Evolutionary conservation across 2,113 vertebrate genomes (phyloP), one percentile per base, ranked within the genome.

Genomic region (Candoia aspera): DNA sequence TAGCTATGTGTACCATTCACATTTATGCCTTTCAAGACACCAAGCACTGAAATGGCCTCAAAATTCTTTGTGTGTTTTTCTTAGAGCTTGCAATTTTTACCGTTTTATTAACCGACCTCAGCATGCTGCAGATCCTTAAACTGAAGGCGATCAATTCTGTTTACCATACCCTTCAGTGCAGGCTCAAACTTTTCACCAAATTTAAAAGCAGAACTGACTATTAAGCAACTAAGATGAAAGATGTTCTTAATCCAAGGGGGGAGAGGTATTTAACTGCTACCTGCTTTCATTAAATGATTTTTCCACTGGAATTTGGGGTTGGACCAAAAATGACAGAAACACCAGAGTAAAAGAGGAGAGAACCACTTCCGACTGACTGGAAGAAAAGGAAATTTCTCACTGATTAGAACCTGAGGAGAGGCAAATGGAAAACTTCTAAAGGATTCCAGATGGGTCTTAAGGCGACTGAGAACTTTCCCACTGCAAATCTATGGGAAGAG

Each of bases 381-480:
- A 85, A 64, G 88, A 26, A 86, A 90, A 55, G 12, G 57, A 54
- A 19, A 57, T 3, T 26, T 84, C 15, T 88, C 58, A 54, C 49
- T 64, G 83, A 89, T 89, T 55, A 57, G 54, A 62, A 84, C 57
- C n/a, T 26, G 86, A 90, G 60, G 57, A 49, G 19, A n/a, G 21
- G 90, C 87, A 92, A 84, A 57, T 84, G 91, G 23, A 55, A 49
- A 87, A 64, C 55, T n/a, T 62, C 24, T 57, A 42, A 42, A 62
- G 54, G 84, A 59, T 68, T 26, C 58, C 57, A 84, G 84, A 59
- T 62, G 64, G 84, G 42, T 87, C 57, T 88, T 83, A 84, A 79
- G 55, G 84, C 33, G 57, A 60, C 88, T 90, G 93, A 95, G 60
- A 86, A n/a, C 91, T 93, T 92, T 93, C 92, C 95, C 94, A 59